Base-by-base conservation (phyloP, 2,888 invertebrate genomes). In the Andrena camellia region DNA sequence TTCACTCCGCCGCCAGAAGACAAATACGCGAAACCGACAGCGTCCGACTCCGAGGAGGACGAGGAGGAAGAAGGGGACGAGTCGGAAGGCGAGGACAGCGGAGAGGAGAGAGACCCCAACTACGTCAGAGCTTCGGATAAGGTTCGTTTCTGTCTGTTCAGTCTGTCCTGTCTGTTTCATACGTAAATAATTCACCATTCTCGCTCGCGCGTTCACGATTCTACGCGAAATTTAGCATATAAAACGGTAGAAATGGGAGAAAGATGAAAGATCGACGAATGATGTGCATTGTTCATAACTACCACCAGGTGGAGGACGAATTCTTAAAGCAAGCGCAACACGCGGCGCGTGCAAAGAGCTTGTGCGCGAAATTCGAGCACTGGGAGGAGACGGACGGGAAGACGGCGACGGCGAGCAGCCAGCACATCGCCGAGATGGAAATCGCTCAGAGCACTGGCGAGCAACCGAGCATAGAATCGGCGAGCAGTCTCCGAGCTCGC, bases 1-100 rank as follows among this genome's bases (percentile, higher is more conserved):
- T 98, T 98, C 94, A 98, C 98, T 0, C 98, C 98, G 1, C 98
- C 98, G 0, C 97, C 97, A 20, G 97, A 97, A 87, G 95, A 95
- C 90, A 95, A 95, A 85, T 95, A 94, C 33, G 95, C 93, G 23
- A 94, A 95, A 89, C 92, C 94, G 4, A 95, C 95, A 3, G 95
- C 94, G 23, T 94, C 92, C 0, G 94, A 94, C n/a, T 93, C 94
- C 42, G 93, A 94, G 20, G 94, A 94, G 17, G 95, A 95, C 35
- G 95, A 96, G 86, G 95, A 95, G 59, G 95, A 96, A 77, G 96
- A 95, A 7, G 95, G 95, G 64, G 94, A 95, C 7, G 94, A 95
- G 72, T 93, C 95, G 54, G 91, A 92, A 10, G 94, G 94, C 81
- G 92, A 95, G 48, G 95, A 96, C 63, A 94, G 95, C 88, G 84